Base-by-base conservation (phyloP, 1,140 invertebrate genomes). In the Paramacrobiotus metropolitanus region DNA sequence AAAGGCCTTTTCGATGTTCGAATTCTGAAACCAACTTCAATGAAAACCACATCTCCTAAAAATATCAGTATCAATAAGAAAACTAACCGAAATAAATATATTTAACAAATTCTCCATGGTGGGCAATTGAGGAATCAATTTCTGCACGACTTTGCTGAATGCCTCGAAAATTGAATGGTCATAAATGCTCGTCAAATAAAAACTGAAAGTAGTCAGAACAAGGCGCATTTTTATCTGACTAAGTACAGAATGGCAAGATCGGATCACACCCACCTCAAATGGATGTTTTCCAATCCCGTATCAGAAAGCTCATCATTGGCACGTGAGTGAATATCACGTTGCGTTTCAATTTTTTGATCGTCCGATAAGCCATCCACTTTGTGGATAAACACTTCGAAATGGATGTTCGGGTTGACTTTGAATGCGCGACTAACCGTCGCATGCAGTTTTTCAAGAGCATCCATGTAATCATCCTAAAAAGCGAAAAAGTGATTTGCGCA, bases 131-230 rank as follows among this genome's bases (percentile, higher is more conserved):
- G 90, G 92, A 70, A 98, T 97, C 62, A 99, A 75, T 74, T 98
- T 98, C 72, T 99, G 95, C 59, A 99, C 92, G 66, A 98, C 93
- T 84, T 98, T 98, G 67, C 90, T 96, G 74, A 98, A 98, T 20
- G 94, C 94, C 78, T 99, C 95, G 77, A 99, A 99, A 75, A 99
- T 98, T 62, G 93, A 97, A 72, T 99, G 94, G 76, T 99, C 95
- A 73, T 98, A 98, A 65, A 99, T 98, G 62, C 90, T 96, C 18
- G 95, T 99, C 44, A 98, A 76, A 74, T 98, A 92, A 76, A 96
- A 97, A 70, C 90, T 77, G 66, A 63, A 67, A 68, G 44, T 62
- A 40, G 64, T 59, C 59, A 64, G 63, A 29, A 62, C 65, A 62
- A 63, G 64, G 64, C 60, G 63, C 44, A 65, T n/a, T 45, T 65